phyloP scores from a whole-genome alignment of 1,140 invertebrate species.

The Proales similis region DNA sequence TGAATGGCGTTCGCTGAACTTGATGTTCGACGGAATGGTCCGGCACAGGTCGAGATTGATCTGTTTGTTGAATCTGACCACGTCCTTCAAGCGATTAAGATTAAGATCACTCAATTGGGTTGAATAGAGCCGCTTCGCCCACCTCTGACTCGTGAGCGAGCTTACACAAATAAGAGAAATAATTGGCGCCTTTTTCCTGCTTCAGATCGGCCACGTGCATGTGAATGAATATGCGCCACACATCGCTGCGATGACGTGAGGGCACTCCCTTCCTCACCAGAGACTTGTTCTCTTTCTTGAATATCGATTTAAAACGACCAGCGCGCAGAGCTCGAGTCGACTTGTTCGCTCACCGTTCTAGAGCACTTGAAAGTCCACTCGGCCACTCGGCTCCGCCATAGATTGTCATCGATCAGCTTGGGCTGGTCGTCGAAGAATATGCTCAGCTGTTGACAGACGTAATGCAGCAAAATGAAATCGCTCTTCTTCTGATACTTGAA shows the following conservation, averaged over 20 bases:
- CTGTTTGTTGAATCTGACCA: conserved; percentile 54
- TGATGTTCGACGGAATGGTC: conserved; percentile 57
- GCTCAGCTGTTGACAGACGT: conserved; percentile 56
- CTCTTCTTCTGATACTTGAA: conserved; percentile 54
- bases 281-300: conserved; percentile 51
- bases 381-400: conserved; percentile 44
- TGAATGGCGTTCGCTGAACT: conserved; percentile 52
- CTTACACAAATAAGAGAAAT: conserved; percentile 55
- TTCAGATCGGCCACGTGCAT: conserved; percentile 52
- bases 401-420: conserved; percentile 45
- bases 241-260: conserved; percentile 48
- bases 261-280: conserved; percentile 55
- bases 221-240: conserved; percentile 55
- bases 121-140: conserved; percentile 36
- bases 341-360: background rate
- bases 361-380: background rate
- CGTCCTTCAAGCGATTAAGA: conserved; percentile 45
- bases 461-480: conserved; percentile 54
- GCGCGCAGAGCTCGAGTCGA: background rate
- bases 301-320: background rate
- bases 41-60: conserved; percentile 56
- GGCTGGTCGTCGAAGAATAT: conserved; percentile 50
- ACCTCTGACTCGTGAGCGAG: conserved; percentile 53
- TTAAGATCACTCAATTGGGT: conserved; percentile 5
- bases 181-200: conserved; percentile 54